Evolutionary conservation across 2,888 invertebrate genomes (phyloP), one percentile per base, ranked within the genome.

Genomic region (Phalangium opilio): DNA sequence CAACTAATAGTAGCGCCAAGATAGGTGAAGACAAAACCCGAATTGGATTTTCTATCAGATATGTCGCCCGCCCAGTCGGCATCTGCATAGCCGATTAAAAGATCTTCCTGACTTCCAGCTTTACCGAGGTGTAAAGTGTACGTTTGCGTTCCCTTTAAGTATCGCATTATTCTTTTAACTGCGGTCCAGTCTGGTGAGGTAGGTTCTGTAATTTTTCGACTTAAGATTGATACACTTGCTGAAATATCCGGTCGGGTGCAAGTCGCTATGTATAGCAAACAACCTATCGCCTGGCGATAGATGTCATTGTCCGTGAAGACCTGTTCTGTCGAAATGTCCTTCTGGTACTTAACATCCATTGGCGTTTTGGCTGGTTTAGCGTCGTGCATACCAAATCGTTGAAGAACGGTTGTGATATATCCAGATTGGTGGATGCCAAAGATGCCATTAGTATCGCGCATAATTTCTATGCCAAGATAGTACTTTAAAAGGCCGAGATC

Each of bases 1-100:
- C 64, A 66, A 15, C 47, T 44, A 3, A 51, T 17, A 38, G 39
- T 15, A 12, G n/a, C 15, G 1, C 14, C 48, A 21, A 8, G 7
- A 10, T 20, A n/a, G 21, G 35, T 44, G 7, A 52, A 43, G 19
- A 54, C 12, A 27, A 45, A 41, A 11, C 55, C 55, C 27, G 40
- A 54, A 10, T 50, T 55, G 12, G 55, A 55, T 21, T 45, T 39
- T 19, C 50, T 14, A 34, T 45, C 47, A 40, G 48, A 41, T 5
- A 10, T 11, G 21, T 55, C 48, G 3, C 50, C 48, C 11, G 45
- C 55, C 46, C 45, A 55, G 34, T 55, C 55, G 2, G 54, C 39
- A 42, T 55, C 55, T 12, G 36, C 39, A 40, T 48, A 55, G 1
- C 49, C 50, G 18, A 38, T 15, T 17, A n/a, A n/a, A n/a, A n/a